Evolutionary conservation across 2,113 vertebrate species (phyloP).

Genomic region (Lethenteron reissneri): DNA sequence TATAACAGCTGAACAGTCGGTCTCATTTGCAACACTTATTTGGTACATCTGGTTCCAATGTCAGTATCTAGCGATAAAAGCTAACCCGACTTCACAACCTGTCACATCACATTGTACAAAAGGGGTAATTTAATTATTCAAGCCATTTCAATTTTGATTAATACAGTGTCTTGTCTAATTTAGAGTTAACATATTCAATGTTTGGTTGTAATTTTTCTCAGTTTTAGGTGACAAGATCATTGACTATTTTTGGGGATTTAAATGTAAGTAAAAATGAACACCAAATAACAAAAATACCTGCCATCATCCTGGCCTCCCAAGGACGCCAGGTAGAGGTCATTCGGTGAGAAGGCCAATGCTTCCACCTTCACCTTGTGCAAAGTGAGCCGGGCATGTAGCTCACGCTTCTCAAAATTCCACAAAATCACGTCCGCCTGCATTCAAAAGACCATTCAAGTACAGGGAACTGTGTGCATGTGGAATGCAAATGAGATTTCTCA

Average conservation of each 20-base stretch:
- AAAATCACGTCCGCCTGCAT: conserved; percentile 48
- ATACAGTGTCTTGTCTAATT: background rate
- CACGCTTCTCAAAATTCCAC: conserved; percentile 40
- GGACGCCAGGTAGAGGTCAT: conserved; percentile 45
- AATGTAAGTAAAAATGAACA: too few relatives aligned
- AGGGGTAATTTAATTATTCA: too few relatives aligned
- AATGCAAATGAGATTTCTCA: too few relatives aligned
- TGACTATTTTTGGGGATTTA: too few relatives aligned
- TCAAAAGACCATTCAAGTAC: conserved; percentile 4
- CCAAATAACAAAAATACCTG: conserved; percentile 27
- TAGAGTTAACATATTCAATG: background rate
- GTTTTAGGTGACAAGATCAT: background rate
- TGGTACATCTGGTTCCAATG: too few relatives aligned
- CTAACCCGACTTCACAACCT: too few relatives aligned
- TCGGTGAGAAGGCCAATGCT: conserved; percentile 49
- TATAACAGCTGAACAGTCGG: too few relatives aligned
- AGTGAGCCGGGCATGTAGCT: conserved; percentile 28
- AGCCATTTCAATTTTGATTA: too few relatives aligned
- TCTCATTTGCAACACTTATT: too few relatives aligned
- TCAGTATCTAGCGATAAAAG: too few relatives aligned
- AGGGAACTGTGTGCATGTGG: too few relatives aligned
- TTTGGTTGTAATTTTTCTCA: background rate
- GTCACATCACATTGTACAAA: too few relatives aligned
- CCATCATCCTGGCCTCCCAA: conserved; percentile 60
- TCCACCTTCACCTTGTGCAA: conserved; percentile 59